Base-by-base conservation (phyloP, 2,113 vertebrate genomes). In the Colaptes auratus region DNA sequence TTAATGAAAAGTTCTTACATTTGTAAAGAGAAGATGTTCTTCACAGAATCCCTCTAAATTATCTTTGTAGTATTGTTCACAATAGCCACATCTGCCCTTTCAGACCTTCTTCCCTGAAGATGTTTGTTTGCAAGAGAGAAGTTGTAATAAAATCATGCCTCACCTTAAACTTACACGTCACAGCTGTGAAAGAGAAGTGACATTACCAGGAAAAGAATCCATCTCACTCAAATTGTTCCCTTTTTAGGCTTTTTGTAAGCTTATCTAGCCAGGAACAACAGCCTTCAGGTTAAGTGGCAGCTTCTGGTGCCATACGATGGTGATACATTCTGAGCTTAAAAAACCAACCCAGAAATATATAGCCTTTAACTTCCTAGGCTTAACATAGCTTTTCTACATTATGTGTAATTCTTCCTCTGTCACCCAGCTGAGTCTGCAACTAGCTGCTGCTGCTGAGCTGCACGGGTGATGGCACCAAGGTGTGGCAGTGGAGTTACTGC, bases 251-350 rank as follows among this genome's bases (percentile, higher is more conserved):
- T 53, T 76, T 4, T 5, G 4, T 42, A 39, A 74, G 23, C 39
- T 48, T 46, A 56, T 35, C 19, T 74, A 42, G 19, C 10, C n/a
- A 75, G 39, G 69, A 70, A 66, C 12, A 21, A 4, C 4, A 70
- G 17, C 39, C 28, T 69, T 65, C 19, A 73, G 27, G 86, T 76
- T 86, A 55, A 20, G 7, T 70, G 56, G 21, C 55, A 42, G 63
- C 16, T 89, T 39, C 50, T 33, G 17, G 3, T n/a, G 21, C 18
- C 21, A 2, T 20, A 8, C 9, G 39, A 17, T 0, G 2, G n/a
- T 42, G 46, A 50, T 13, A 87, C 82, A 79, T 63, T 60, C 50
- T 52, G 27, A 42, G 20, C 31, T 79, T 70, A 7, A 52, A 82
- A 83, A 75, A 21, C 23, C 10, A 46, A 79, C 70, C 0, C 10